A percentile compares a stretch with the other conserved stretches of the same genome.
Conservation (phyloP, 2,888 invertebrate species). For the Fabriciana adippe region DNA sequence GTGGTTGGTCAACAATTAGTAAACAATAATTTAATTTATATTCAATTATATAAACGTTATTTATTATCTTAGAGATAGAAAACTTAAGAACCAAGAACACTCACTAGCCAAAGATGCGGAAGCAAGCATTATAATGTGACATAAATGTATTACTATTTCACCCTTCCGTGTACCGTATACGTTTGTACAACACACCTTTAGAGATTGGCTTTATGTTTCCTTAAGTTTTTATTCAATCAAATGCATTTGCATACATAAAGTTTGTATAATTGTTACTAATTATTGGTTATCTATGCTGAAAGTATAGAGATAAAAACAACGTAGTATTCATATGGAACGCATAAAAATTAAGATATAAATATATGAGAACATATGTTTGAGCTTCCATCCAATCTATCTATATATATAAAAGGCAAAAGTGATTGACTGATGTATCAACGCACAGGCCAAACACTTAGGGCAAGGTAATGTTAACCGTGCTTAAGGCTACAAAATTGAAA, state of each 20-base stretch:
- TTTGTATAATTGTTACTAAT: neutral
- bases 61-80: neutral
- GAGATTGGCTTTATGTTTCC: conserved; percentile 4
- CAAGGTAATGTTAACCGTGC: too few relatives aligned
- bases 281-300: neutral
- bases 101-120: conserved; percentile 11
- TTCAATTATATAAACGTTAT: neutral
- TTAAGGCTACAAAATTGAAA: too few relatives aligned
- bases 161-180: conserved; percentile 22
- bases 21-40: too few relatives aligned
- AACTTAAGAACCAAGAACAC: neutral
- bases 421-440: too few relatives aligned
- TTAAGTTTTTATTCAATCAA: neutral
- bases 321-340: too few relatives aligned
- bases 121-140: conserved; percentile 20
- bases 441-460: too few relatives aligned
- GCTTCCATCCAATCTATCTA: too few relatives aligned
- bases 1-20: too few relatives aligned
- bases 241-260: neutral
- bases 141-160: conserved; percentile 20
- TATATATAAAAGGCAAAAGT: too few relatives aligned
- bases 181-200: conserved; percentile 12
- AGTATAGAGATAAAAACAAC: too few relatives aligned
- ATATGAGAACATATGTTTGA: too few relatives aligned
- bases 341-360: too few relatives aligned